Conservation (phyloP, 2,113 vertebrate genomes). For the Hyaena hyaena region DNA sequence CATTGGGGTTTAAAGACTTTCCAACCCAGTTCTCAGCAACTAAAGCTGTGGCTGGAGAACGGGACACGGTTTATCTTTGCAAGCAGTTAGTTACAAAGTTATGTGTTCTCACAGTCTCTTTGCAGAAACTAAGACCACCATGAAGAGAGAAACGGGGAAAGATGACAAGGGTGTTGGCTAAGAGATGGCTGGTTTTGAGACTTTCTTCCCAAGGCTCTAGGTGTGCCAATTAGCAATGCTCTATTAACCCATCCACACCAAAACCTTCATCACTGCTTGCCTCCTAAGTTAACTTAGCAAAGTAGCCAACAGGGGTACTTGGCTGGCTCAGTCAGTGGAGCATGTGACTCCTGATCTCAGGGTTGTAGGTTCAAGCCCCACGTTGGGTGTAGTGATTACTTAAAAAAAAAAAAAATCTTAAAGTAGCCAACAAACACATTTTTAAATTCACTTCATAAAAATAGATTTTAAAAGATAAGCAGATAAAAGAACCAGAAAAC, state of each 20-base stretch:
- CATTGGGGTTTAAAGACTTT: background rate
- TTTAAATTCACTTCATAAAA: slow-evolving; percentile 37
- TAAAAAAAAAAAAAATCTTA: too few species aligned
- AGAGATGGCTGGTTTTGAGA: background rate
- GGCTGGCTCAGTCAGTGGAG: too few species aligned
- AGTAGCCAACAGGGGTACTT: background rate
- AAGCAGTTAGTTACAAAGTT: slow-evolving; percentile 22
- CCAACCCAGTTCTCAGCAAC: background rate
- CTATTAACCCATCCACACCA: background rate
- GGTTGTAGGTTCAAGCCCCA: too few species aligned
- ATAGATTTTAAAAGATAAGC: background rate
- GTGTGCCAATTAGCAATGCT: background rate
- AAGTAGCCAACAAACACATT: slow-evolving; percentile 42
- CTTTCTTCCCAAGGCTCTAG: background rate
- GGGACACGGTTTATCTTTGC: background rate
- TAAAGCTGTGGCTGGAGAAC: background rate
- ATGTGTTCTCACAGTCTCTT: background rate
- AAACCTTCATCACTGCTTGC: background rate
- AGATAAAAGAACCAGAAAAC: slow-evolving; percentile 54
- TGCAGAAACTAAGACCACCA: background rate
- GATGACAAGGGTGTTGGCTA: background rate
- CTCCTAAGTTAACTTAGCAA: slow-evolving; percentile 7
- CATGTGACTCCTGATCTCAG: too few species aligned
- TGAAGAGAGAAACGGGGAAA: background rate
- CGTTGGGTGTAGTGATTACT: too few species aligned